These are phyloP conservation scores for Pomatorhinus ruficollis DNA, from an alignment of 2,113 vertebrate species.

Conservation along the genomic window DNA sequence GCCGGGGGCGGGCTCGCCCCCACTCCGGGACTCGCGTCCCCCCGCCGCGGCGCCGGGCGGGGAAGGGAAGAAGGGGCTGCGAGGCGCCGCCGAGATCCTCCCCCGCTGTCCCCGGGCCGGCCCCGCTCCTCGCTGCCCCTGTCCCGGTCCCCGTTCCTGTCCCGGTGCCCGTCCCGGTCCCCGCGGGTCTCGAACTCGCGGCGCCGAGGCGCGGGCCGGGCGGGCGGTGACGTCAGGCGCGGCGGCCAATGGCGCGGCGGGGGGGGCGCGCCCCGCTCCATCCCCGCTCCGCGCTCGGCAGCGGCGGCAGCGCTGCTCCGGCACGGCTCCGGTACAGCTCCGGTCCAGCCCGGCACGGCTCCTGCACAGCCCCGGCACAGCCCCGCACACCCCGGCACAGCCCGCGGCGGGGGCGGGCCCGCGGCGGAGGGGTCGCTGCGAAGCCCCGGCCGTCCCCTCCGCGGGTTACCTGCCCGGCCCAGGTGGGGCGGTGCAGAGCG, in stretches of 20 bases:
- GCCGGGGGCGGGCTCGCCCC: background rate
- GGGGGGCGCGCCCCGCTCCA: background rate
- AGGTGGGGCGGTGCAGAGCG: slow-evolving; percentile 60
- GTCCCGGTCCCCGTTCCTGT: background rate
- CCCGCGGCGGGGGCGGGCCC: background rate
- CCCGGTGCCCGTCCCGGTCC: background rate
- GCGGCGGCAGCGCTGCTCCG: background rate
- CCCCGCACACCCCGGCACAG: background rate
- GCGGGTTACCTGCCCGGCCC: slow-evolving; percentile 60
- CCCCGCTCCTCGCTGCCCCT: too few relatives aligned
- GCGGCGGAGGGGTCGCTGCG: background rate
- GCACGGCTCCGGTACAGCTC: background rate
- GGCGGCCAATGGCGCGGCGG: background rate
- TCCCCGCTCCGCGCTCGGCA: background rate
- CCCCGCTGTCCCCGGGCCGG: background rate
- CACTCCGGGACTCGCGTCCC: background rate
- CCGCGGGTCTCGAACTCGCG: background rate
- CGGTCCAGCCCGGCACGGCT: background rate
- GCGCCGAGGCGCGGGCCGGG: background rate
- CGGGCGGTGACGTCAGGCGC: background rate
- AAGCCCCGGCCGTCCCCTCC: background rate
- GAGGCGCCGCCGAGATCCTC: background rate
- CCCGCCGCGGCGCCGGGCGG: background rate
- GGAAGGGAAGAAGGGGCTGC: too few relatives aligned
- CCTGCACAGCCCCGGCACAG: background rate